Evolutionary conservation across 2,113 vertebrate species (phyloP), one percentile per base, ranked within the genome.

Genomic region (Leptocoma aspasia): DNA sequence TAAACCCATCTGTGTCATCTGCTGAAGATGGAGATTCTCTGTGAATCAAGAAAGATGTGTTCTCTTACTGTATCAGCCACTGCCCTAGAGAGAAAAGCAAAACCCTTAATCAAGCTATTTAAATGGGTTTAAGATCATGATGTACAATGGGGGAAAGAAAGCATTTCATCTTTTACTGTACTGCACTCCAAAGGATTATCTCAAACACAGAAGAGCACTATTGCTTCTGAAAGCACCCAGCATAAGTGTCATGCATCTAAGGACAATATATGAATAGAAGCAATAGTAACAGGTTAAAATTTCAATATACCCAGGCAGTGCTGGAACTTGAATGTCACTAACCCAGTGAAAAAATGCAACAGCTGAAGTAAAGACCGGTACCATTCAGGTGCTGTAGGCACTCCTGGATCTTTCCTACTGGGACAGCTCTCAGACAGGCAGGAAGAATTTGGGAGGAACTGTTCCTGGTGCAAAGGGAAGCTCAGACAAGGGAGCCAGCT

Each of bases 281-380:
- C 0, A 0, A 49, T 11, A 49, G 7, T n/a, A 49, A 19, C 35
- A 60, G 18, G 7, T 65, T 72, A 60, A 79, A 69, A 60, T 77
- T 64, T 49, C 53, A 60, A 14, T 35, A 16, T 61, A 50, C 10
- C 3, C 14, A 41, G 37, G 26, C 37, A 49, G 24, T 30, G 19
- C 71, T 63, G 42, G 24, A 78, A 73, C 7, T 15, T 54, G 24
- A 82, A 70, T 41, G 12, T 59, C 50, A 60, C n/a, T 33, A 69
- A 23, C 23, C 14, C 37, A 24, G 24, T 0, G 1, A 60, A 79
- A 85, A 77, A 65, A 57, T 31, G 23, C 49, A 85, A 33, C 18
- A 78, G 47, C 30, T 60, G 30, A 66, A 30, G 41, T 10, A 35
- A 84, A 78, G 21, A 20, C 13, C 13, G 14, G 3, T 42, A 31